phyloP scores from a whole-genome alignment of 2,888 invertebrate genomes.

The Drosophila fungiperda region DNA sequence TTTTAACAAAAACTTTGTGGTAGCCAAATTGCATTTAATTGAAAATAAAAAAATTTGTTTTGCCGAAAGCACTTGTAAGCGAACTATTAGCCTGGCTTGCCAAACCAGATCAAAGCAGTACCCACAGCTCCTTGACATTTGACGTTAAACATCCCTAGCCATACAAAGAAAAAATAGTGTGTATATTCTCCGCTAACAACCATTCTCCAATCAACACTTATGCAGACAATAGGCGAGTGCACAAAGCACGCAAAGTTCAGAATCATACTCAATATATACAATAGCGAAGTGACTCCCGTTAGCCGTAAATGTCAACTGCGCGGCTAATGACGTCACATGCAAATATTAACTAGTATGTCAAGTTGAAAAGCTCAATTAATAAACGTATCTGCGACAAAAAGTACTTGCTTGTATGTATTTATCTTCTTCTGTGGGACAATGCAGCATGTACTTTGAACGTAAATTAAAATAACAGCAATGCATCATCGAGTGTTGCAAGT shows the following conservation, averaged over 20 bases:
- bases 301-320: slow-evolving; percentile 73
- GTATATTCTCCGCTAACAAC: slow-evolving; percentile 1
- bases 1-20: not conserved
- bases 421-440: slow-evolving; percentile 55
- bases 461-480: slow-evolving; percentile 80
- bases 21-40: not conserved
- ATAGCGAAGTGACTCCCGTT: slow-evolving; percentile 71
- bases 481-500: slow-evolving; percentile 62
- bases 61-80: slow-evolving; percentile 35
- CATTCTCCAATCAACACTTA: slow-evolving; percentile 23
- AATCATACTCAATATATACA: slow-evolving; percentile 27
- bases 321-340: slow-evolving; percentile 74
- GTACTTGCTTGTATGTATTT: slow-evolving; percentile 34
- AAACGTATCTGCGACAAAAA: slow-evolving; percentile 27
- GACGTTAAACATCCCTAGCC: slow-evolving; percentile 38
- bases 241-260: slow-evolving; percentile 57
- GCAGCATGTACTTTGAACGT: slow-evolving; percentile 37
- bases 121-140: slow-evolving; percentile 66
- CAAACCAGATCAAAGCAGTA: slow-evolving; percentile 71
- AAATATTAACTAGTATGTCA: slow-evolving; percentile 62
- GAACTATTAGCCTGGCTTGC: slow-evolving; percentile 31
- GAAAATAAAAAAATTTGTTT: slow-evolving; percentile 20
- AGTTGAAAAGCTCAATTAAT: slow-evolving; percentile 71
- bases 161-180: slow-evolving; percentile 9
- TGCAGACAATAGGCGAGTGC: slow-evolving; percentile 52